Evolutionary conservation across 2,888 invertebrate genomes (phyloP), one percentile per base, ranked within the genome.

Genomic region (Phengaris arion): DNA sequence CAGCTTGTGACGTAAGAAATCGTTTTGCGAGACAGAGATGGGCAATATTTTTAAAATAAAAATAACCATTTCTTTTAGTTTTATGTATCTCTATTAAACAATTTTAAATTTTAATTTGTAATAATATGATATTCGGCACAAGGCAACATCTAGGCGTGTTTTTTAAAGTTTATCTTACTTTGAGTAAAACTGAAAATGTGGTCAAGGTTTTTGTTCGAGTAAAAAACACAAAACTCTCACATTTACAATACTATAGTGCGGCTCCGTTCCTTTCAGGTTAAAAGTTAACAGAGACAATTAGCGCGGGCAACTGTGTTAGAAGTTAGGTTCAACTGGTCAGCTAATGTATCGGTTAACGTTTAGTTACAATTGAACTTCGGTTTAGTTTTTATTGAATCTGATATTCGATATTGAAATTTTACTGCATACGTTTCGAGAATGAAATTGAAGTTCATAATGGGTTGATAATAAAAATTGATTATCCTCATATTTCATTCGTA

Each of bases 301-400:
- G 72, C 75, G 57, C 70, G 74, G 74, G 79, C 78, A 80, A 80
- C 79, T 76, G 76, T 76, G 73, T 77, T 77, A 76, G 77, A 78
- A 79, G 79, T 80, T 81, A 78, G 79, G 80, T 80, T 80, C 78
- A 79, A 79, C 78, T 78, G 79, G 80, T 77, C 74, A 75, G 77
- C 75, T 79, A 80, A 80, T 79, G 79, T 77, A 80, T 78, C 76
- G 78, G 78, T 76, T 78, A 79, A 76, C 74, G 76, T 55, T 75
- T 64, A 76, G 76, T 68, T 69, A 73, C 74, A 64, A 64, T 64
- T 12, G 64, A 45, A 46, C 48, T 68, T 48, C 69, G 15, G 46
- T 69, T 10, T 48, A 69, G 48, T 69, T 69, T 69, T 69, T 69
- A 69, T 48, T 69, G 48, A 48, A 69, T 48, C 69, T 45, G 64